These are phyloP conservation scores for Anser cygnoides DNA, from an alignment of 2,113 vertebrate genomes.

Conservation along the genomic window DNA sequence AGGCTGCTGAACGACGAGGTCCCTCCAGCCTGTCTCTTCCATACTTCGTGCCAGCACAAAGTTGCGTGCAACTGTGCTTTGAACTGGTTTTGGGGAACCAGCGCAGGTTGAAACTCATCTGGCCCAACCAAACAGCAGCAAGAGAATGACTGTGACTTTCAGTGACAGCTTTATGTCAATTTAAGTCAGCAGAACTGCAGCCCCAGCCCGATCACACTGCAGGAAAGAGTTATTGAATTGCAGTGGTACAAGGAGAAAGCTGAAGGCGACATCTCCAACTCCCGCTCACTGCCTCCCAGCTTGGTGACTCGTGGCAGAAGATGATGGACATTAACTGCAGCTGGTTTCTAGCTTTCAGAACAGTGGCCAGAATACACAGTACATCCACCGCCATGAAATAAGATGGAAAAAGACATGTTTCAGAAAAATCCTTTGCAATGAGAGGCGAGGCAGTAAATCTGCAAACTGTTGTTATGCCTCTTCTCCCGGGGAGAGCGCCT, in stretches of 20 bases:
- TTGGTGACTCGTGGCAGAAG: not conserved
- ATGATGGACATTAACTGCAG: not conserved
- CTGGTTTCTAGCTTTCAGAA: not conserved
- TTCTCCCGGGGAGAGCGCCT: not conserved
- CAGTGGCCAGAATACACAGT: not conserved
- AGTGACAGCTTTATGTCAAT: slow-evolving; percentile 36
- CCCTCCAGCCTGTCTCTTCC: not conserved
- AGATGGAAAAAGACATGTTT: not conserved
- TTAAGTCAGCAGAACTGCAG: slow-evolving; percentile 11
- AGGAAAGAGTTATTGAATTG: slow-evolving; percentile 20
- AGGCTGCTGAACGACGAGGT: not conserved
- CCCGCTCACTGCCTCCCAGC: not conserved
- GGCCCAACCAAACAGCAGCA: not conserved
- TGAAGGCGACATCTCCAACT: not conserved
- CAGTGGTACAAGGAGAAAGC: not conserved
- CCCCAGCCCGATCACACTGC: not conserved
- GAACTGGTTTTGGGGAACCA: slow-evolving; percentile 22
- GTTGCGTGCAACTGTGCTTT: not conserved
- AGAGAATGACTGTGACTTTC: not conserved
- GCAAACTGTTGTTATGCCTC: not conserved
- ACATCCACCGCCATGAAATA: not conserved
- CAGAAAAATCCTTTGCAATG: not conserved
- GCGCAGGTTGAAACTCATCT: slow-evolving; percentile 14
- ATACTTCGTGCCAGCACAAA: not conserved
- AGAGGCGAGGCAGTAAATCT: not conserved